These are phyloP conservation scores for Numenius arquata DNA, from an alignment of 2,113 vertebrate genomes.

Conservation along the genomic window DNA sequence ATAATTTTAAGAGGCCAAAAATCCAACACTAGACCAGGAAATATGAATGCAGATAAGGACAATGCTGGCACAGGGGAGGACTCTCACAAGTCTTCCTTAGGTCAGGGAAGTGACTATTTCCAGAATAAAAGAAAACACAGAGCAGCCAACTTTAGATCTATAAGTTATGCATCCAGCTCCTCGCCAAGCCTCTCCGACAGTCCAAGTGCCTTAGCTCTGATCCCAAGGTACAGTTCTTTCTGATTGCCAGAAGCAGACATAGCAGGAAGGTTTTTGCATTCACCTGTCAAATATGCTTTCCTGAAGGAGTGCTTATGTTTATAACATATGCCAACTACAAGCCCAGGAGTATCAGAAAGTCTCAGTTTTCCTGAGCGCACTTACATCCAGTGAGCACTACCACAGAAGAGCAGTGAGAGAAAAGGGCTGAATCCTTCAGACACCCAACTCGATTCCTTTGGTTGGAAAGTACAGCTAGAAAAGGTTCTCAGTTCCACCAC, in stretches of 20 bases:
- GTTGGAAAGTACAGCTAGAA: neutral
- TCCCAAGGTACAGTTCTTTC: neutral
- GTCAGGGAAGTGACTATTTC: neutral
- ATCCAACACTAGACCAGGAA: neutral
- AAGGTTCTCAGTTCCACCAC: neutral
- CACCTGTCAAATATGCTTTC: neutral
- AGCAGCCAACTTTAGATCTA: neutral
- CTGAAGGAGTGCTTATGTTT: neutral
- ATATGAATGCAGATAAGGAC: neutral
- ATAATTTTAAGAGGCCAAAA: neutral
- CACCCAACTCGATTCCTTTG: rapidly evolving
- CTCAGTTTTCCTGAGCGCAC: neutral
- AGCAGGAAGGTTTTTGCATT: neutral
- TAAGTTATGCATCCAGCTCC: neutral
- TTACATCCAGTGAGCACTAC: neutral
- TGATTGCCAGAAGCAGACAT: neutral
- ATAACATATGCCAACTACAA: neutral
- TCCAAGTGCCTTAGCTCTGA: neutral
- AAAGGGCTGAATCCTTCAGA: neutral
- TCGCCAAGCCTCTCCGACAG: neutral
- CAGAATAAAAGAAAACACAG: neutral
- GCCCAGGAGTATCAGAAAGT: neutral
- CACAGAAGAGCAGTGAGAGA: neutral
- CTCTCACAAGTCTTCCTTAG: neutral
- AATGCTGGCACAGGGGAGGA: neutral